Evolutionary conservation across 2,888 invertebrate genomes (phyloP).

Genomic region (Macrosiphum euphorbiae): DNA sequence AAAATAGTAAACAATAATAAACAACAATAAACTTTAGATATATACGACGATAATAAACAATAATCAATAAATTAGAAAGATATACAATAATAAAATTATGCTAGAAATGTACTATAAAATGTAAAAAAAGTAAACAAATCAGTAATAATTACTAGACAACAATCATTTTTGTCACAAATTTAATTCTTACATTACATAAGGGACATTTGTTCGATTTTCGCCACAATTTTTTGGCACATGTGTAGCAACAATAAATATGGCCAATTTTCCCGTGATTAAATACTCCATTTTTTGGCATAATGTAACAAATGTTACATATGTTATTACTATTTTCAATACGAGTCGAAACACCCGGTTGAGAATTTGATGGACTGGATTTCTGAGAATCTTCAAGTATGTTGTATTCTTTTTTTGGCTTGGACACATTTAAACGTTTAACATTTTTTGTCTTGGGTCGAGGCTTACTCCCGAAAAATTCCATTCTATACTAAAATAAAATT

Average conservation of each 20-base stretch:
- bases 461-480: background rate
- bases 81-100: background rate
- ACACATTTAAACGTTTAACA: background rate
- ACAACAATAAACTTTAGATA: background rate
- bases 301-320: conserved; percentile 66
- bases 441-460: conserved; percentile 1
- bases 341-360: background rate
- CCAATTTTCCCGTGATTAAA: conserved; percentile 67
- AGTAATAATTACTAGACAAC: conserved; percentile 46
- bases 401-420: background rate
- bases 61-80: no score
- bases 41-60: background rate
- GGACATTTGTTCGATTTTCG: conserved; percentile 67
- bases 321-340: background rate
- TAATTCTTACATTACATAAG: conserved; percentile 67
- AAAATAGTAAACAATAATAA: background rate
- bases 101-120: background rate
- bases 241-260: conserved; percentile 67
- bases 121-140: background rate
- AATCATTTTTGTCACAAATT: conserved; percentile 66
- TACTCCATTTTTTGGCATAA: conserved; percentile 66
- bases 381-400: background rate
- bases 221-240: conserved; percentile 66
- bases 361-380: background rate
- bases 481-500: conserved; percentile 29